Evolutionary conservation across 2,888 invertebrate genomes (phyloP).

Genomic region (Leucophenga maculata): DNA sequence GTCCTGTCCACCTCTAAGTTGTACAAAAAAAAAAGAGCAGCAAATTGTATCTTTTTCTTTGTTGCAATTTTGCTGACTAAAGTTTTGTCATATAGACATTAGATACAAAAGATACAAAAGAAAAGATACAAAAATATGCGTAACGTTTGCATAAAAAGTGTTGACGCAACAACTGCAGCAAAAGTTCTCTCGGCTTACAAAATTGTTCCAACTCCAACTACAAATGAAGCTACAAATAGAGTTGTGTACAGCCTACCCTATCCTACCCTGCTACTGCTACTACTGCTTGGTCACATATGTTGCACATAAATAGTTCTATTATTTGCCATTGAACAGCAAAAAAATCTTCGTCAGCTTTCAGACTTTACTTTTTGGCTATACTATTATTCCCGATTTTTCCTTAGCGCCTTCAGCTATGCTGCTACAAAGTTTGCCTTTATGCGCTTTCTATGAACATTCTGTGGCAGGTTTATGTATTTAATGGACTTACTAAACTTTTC

Average conservation of each 20-base stretch:
- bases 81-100: conserved; percentile 2
- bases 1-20: not conserved
- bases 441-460: conserved; percentile 66
- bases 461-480: conserved; percentile 69
- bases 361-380: not conserved
- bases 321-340: conserved; percentile 49
- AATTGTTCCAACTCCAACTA: not conserved
- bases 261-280: not conserved
- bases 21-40: not conserved
- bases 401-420: conserved; percentile 32
- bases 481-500: conserved; percentile 65
- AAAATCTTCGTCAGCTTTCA: not conserved
- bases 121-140: conserved; percentile 1
- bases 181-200: not conserved
- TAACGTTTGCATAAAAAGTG: conserved; percentile 14
- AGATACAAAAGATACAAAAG: not conserved
- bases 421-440: conserved; percentile 60
- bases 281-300: conserved; percentile 50
- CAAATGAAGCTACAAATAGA: conserved; percentile 54
- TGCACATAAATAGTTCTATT: conserved; percentile 60
- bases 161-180: conserved; percentile 12
- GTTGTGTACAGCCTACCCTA: conserved; percentile 47
- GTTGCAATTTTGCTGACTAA: conserved; percentile 15
- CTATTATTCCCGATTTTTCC: conserved; percentile 1
- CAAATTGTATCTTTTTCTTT: conserved; percentile 18